Base-by-base conservation (phyloP, 1,140 invertebrate species). In the Berghia stephanieae region DNA sequence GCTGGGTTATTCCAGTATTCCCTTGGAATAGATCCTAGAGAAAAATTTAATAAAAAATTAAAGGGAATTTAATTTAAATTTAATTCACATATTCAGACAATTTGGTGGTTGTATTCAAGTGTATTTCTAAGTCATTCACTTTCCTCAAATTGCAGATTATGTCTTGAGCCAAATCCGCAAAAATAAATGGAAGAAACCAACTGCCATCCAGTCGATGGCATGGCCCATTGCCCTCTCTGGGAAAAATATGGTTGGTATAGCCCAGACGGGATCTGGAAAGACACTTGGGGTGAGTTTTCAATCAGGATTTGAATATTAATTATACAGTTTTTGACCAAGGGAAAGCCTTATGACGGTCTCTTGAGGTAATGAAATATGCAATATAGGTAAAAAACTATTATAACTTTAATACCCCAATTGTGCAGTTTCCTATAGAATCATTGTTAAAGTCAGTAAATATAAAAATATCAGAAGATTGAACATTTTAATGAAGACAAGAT, bases 161-260 rank as follows among this genome's bases (percentile, higher is more conserved):
- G 88, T 91, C 2, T 86, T 88, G 81, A 77, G 81, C 24, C 80
- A 82, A 67, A 82, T 91, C 72, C 78, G 79, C 31, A 82, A 70
- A 75, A 87, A 81, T 83, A 87, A 76, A 82, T 98, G 95, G 90
- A 92, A 93, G 78, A 92, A 93, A 75, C 96, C 96, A 16, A 97
- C 96, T 34, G 90, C 95, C 16, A 97, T 90, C 69, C 89, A 90
- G 79, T 74, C 87, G 34, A 80, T 85, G 63, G 86, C 87, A 3
- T 98, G 96, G 96, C 96, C 96, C 5, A 95, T 97, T 85, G 96
- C 96, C 73, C 93, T 98, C 90, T 94, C 93, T 87, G 96, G 96
- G 24, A 91, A 93, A 73, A 96, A 98, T 87, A 92, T 97, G 86
- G 90, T 92, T 69, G 91, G 91, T 44, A 92, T 92, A 78, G 91